Conservation (phyloP, 1,140 invertebrate genomes). For the Pachyrhynchus sulphureomaculatus region DNA sequence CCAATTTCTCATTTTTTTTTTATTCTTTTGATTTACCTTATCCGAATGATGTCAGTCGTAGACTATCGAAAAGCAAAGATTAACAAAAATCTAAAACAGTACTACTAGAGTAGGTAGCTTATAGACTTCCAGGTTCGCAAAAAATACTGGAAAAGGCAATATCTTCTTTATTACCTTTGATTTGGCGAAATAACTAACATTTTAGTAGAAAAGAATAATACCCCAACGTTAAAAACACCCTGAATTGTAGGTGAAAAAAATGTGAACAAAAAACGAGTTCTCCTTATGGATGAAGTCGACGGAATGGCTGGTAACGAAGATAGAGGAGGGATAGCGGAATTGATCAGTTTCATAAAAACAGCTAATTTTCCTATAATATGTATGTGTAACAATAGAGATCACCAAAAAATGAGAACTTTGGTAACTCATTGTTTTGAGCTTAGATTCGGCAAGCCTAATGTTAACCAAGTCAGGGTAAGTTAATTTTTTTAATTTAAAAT, state of each 20-base stretch:
- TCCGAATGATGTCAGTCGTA: no score
- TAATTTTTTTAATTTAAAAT: no score
- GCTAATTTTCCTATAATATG: constrained; percentile 93
- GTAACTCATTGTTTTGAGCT: constrained; percentile 96
- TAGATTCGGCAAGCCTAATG: constrained; percentile 75
- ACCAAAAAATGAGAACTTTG: constrained; percentile 91
- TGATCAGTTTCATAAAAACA: constrained; percentile 90
- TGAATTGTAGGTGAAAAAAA: constrained; percentile 30
- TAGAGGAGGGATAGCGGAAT: constrained; percentile 92
- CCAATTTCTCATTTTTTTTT: no score
- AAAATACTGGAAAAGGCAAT: no score
- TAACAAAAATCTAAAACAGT: no score
- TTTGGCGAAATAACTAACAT: no score
- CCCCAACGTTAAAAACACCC: not conserved
- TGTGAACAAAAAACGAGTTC: constrained; percentile 71
- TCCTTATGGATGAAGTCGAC: constrained; percentile 99
- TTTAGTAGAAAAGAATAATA: no score
- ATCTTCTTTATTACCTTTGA: no score
- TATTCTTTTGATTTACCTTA: no score
- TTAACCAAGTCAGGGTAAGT: constrained; percentile 87
- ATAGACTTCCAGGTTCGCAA: no score
- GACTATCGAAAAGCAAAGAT: no score
- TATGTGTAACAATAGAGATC: constrained; percentile 97
- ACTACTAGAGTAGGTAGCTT: no score
- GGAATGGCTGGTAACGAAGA: constrained; percentile 99